These are phyloP conservation scores for Sceloporus undulatus DNA, from an alignment of 2,113 vertebrate species.

Conservation along the genomic window DNA sequence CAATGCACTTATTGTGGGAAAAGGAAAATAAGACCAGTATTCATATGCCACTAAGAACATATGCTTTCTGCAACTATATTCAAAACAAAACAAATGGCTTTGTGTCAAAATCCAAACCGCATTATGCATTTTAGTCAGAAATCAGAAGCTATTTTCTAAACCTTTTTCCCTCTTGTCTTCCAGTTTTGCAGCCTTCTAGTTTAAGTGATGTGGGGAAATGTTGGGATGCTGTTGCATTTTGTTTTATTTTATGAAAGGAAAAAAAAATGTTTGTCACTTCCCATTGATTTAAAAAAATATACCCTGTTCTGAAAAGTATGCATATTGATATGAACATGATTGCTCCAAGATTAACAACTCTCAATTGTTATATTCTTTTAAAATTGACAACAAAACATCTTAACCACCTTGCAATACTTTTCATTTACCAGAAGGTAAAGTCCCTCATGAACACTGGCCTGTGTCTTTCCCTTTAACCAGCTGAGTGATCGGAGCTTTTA, in stretches of 20 bases:
- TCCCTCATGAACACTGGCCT: constrained; percentile 80
- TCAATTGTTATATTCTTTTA: constrained; percentile 51
- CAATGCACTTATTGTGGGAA: no score
- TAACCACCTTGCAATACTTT: constrained; percentile 81
- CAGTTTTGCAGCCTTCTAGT: neutral
- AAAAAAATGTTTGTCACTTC: constrained; percentile 41
- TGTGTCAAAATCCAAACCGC: neutral
- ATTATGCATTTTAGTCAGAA: neutral
- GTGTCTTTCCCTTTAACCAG: constrained; percentile 94
- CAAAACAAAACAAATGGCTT: neutral
- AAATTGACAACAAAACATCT: constrained; percentile 68
- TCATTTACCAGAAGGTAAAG: constrained; percentile 83
- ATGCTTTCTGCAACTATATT: neutral
- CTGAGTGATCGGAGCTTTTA: constrained; percentile 98
- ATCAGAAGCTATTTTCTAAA: neutral
- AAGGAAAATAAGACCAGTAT: no score
- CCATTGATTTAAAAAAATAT: constrained; percentile 42
- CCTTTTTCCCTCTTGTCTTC: neutral
- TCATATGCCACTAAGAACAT: no score
- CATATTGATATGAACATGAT: neutral
- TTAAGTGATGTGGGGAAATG: constrained; percentile 42
- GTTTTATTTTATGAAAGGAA: constrained; percentile 2
- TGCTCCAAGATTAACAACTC: constrained; percentile 25
- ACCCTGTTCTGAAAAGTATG: constrained; percentile 42
- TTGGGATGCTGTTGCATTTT: constrained; percentile 22